Base-by-base conservation (phyloP, 2,113 vertebrate species). In the Chinchilla lanigera region DNA sequence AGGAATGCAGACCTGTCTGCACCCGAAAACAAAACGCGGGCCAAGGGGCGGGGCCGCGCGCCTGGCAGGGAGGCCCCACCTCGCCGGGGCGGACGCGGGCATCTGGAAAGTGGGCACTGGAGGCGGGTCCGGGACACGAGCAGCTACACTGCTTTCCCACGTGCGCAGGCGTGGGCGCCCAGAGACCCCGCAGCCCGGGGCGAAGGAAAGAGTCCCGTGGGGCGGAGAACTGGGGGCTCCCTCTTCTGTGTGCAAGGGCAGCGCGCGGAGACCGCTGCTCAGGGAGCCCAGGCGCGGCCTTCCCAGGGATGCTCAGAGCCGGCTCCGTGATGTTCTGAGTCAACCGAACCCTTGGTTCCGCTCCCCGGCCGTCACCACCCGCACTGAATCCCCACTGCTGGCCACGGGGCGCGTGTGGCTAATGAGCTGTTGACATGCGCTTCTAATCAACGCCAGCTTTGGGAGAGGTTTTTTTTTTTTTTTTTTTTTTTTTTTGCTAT, bases 1-100 rank as follows among this genome's bases (percentile, higher is more conserved):
- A 97, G 86, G 97, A 98, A 98, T 96, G 97, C 30, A 94, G 96
- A 97, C 97, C 96, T 98, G 98, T 98, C 97, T 97, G 96, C 97
- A 98, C 97, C 96, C 96, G 98, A 98, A 98, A 95, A 95, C 89
- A 92, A 96, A 92, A 86, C 92, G 14, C 0, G 71, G 92, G 44
- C 97, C 98, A 98, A 97, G 96, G 87, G 97, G 98, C 92, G 96
- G 86, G 95, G 87, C 93, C 22, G 13, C 50, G 73, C 7, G 63
- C 77, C 94, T 89, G 95, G 95, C 52, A 38, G 67, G 93, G 89
- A 86, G 90, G 96, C 92, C 96, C 67, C 87, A 92, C 84, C 95
- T 95, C 73, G 86, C 65, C 87, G 47, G 94, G 89, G 96, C 44
- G 58, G 84, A 89, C 89, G 7, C 82, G 44, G 82, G 88, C 83